These are phyloP conservation scores for Capromys pilorides DNA, from an alignment of 2,797 vertebrate species.

Conservation along the genomic window DNA sequence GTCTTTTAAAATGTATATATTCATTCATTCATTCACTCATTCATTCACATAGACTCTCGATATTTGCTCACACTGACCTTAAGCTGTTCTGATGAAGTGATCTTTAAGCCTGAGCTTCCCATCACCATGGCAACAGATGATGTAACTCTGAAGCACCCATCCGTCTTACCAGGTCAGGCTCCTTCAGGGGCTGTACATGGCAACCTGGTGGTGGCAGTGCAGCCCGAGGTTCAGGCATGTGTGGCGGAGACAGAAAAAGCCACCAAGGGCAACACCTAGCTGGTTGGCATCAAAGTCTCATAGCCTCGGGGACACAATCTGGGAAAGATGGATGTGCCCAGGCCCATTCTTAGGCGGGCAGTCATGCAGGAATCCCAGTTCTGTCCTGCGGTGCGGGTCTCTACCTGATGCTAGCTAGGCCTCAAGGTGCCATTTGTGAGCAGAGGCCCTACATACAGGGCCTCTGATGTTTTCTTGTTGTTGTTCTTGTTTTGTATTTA, in stretches of 20 bases:
- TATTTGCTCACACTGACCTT: neutral
- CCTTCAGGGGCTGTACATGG: too few relatives aligned
- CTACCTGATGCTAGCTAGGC: too few relatives aligned
- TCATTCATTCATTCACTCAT: neutral
- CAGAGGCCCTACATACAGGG: too few relatives aligned
- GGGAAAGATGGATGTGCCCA: neutral
- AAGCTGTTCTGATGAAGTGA: neutral
- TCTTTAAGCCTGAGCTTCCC: neutral
- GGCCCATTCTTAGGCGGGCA: neutral
- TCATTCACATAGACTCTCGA: neutral
- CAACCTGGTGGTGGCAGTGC: too few relatives aligned
- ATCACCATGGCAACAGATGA: too few relatives aligned
- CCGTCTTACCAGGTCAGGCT: neutral
- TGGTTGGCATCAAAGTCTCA: neutral
- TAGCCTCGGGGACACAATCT: neutral
- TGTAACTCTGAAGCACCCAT: neutral
- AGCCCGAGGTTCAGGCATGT: too few relatives aligned
- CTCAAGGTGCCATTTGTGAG: too few relatives aligned
- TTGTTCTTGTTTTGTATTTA: too few relatives aligned
- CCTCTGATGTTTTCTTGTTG: neutral
- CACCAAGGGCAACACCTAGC: neutral
- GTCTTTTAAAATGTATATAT: neutral
- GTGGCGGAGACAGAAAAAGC: neutral
- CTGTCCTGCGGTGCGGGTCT: neutral
- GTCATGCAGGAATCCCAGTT: neutral